A percentile compares a stretch with the other conserved stretches of the same genome.
Conservation (phyloP, 2,113 vertebrate species). For the Osmerus mordax region DNA sequence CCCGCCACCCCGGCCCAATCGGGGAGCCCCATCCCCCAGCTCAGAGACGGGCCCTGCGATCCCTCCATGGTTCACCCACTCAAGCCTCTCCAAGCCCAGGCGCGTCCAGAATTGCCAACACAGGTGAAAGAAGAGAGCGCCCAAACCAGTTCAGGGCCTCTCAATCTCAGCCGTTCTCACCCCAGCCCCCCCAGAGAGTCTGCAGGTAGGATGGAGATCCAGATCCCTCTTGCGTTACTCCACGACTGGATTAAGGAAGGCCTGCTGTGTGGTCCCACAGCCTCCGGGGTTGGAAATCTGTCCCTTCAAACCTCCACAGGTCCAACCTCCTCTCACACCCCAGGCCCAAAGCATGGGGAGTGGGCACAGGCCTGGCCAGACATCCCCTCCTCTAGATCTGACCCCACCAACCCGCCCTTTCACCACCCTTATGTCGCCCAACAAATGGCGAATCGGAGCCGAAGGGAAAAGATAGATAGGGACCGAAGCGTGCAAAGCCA, state of each 20-base stretch:
- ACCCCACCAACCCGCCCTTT: conserved; percentile 23
- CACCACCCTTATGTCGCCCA: conserved; percentile 20
- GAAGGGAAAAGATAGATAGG: conserved; percentile 5
- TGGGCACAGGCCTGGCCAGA: not conserved
- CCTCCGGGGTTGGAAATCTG: not conserved
- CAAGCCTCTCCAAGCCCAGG: conserved; percentile 23
- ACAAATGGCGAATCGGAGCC: conserved; percentile 19
- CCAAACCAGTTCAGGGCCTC: conserved; percentile 4
- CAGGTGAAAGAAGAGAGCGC: conserved; percentile 10
- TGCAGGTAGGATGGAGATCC: conserved; percentile 65
- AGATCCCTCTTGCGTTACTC: conserved; percentile 68
- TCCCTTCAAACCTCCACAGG: conserved; percentile 2
- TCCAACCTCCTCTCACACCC: not conserved
- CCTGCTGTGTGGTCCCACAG: conserved; percentile 31
- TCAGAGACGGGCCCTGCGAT: not conserved
- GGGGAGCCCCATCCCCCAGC: not conserved
- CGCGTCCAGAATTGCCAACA: not conserved
- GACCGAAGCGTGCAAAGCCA: conserved; percentile 4
- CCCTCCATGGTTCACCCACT: not conserved
- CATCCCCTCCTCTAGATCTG: not conserved
- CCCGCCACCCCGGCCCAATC: not conserved
- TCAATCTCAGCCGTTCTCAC: conserved; percentile 11
- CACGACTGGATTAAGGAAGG: conserved; percentile 55
- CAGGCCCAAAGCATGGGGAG: conserved; percentile 6
- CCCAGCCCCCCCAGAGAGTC: conserved; percentile 29